Percentiles rank a stretch among this genome's conserved stretches.
Evolutionary conservation across 2,888 invertebrate genomes (phyloP).

Genomic region (Keiferia lycopersicella): DNA sequence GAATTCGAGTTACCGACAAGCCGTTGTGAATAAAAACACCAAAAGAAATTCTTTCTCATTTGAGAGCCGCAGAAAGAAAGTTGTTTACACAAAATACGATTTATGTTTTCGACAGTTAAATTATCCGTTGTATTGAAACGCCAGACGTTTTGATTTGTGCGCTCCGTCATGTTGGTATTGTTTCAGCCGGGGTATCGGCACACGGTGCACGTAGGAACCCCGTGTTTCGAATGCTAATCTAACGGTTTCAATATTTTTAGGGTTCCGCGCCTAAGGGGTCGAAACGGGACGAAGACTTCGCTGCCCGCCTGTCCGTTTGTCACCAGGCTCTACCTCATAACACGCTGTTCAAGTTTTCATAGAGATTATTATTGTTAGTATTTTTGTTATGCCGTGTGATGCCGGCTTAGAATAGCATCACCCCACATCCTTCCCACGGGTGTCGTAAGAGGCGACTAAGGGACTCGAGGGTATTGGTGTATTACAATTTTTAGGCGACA

Average conservation of each 20-base stretch:
- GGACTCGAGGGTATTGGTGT: too few relatives aligned
- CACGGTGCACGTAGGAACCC: slow-evolving; percentile 61
- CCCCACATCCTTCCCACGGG: too few relatives aligned
- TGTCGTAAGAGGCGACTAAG: too few relatives aligned
- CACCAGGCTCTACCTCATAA: too few relatives aligned
- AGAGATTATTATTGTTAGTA: too few relatives aligned
- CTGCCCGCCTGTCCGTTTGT: too few relatives aligned
- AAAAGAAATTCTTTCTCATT: background rate
- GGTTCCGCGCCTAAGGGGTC: background rate
- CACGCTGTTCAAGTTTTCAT: too few relatives aligned
- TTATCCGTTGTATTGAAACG: slow-evolving; percentile 32
- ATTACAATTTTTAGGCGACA: too few relatives aligned
- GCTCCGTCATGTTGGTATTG: slow-evolving; percentile 68
- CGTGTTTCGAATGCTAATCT: slow-evolving; percentile 65
- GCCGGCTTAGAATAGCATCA: too few relatives aligned
- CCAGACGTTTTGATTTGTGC: slow-evolving; percentile 66
- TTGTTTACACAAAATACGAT: slow-evolving; percentile 26
- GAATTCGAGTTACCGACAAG: background rate
- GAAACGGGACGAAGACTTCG: too few relatives aligned
- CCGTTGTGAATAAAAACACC: background rate
- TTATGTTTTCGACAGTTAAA: slow-evolving; percentile 33
- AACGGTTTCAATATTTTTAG: slow-evolving; percentile 61
- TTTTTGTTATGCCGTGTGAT: too few relatives aligned
- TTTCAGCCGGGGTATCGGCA: slow-evolving; percentile 63
- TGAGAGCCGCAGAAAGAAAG: slow-evolving; percentile 5